phyloP scores from a whole-genome alignment of 2,888 invertebrate species.

The Eristalinus sepulchralis region DNA sequence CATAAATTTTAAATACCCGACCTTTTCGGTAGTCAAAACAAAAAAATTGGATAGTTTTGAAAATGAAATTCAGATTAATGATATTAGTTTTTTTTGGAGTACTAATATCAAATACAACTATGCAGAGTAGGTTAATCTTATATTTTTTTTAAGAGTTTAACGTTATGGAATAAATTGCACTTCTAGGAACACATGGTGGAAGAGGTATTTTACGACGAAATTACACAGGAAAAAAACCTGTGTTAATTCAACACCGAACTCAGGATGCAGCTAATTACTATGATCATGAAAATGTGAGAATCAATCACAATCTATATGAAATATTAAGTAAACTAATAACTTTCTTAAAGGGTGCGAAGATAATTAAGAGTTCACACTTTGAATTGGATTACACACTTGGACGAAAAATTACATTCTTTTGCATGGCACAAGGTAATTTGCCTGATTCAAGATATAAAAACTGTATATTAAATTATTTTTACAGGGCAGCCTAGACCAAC shows the following conservation, averaged over 20 bases:
- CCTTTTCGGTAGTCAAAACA: not conserved
- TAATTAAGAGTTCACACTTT: slow-evolving; percentile 93
- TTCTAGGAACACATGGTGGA: slow-evolving; percentile 78
- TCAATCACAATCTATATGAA: not conserved
- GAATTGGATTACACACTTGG: slow-evolving; percentile 96
- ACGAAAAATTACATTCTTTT: slow-evolving; percentile 95
- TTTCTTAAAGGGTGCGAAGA: slow-evolving; percentile 90
- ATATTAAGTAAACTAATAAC: not conserved
- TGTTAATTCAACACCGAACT: slow-evolving; percentile 87
- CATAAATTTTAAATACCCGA: slow-evolving; percentile 15
- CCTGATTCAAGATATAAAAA: not conserved
- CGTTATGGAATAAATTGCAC: not conserved
- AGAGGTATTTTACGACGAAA: slow-evolving; percentile 79
- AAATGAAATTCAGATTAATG: slow-evolving; percentile 57
- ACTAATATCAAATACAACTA: slow-evolving; percentile 45
- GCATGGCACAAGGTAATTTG: slow-evolving; percentile 89
- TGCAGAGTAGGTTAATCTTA: slow-evolving; percentile 74
- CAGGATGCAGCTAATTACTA: slow-evolving; percentile 95
- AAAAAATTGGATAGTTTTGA: not conserved
- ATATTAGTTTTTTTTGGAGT: slow-evolving; percentile 42
- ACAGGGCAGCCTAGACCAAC: slow-evolving; percentile 89
- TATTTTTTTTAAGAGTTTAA: not conserved
- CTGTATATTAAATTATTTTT: not conserved
- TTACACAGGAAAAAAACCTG: slow-evolving; percentile 80
- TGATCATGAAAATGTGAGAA: slow-evolving; percentile 91